Conservation (phyloP, 2,113 vertebrate species). For the Prietella phreatophila region DNA sequence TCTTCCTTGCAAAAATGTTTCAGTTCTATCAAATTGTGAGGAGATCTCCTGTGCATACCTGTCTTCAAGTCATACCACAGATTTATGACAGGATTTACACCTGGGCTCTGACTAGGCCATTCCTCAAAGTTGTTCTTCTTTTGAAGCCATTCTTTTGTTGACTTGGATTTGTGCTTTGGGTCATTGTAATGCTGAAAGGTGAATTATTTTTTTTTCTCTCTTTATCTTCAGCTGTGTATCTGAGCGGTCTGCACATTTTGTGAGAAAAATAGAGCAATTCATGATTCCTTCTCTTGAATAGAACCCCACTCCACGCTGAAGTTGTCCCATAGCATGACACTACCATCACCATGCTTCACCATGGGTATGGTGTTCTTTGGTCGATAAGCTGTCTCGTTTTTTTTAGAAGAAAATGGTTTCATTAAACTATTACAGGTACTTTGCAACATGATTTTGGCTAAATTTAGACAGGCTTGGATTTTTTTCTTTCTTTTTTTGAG, state of each 20-base stretch:
- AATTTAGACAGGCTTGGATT: too few relatives aligned
- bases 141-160: background rate
- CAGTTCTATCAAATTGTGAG: background rate
- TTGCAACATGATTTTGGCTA: too few relatives aligned
- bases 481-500: too few relatives aligned
- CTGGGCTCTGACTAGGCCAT: background rate
- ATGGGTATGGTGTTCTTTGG: background rate
- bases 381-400: too few relatives aligned
- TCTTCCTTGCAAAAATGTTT: background rate
- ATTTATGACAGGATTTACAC: background rate
- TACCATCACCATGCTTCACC: background rate
- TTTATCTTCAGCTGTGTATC: background rate
- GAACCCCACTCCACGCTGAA: background rate
- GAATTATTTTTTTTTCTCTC: background rate
- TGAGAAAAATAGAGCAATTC: background rate
- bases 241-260: background rate
- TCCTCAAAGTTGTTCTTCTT: background rate
- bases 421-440: too few relatives aligned
- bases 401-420: too few relatives aligned
- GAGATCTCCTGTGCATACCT: too few relatives aligned
- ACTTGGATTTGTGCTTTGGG: background rate
- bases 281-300: background rate
- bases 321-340: background rate
- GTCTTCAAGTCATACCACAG: background rate
- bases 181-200: background rate